A percentile compares a stretch with the other conserved stretches of the same genome.
Evolutionary conservation across 2,888 invertebrate genomes (phyloP).

Genomic region (Xylocampa areola): DNA sequence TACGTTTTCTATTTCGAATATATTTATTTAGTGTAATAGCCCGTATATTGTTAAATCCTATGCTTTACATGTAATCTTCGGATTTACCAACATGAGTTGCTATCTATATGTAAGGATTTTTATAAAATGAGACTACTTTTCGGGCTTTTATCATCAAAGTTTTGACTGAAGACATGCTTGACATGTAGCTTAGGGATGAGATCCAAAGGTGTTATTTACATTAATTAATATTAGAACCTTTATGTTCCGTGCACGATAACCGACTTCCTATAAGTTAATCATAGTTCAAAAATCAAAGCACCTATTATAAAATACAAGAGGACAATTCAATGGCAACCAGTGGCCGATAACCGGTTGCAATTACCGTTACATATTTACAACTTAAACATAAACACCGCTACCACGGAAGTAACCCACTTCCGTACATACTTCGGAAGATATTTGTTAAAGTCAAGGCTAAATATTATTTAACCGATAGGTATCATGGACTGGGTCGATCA

Average conservation of each 20-base stretch:
- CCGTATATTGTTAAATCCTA: too few relatives aligned
- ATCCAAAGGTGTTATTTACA: not conserved
- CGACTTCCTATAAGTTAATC: constrained; percentile 48
- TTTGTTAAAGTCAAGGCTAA: constrained; percentile 68
- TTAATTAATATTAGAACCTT: constrained; percentile 1
- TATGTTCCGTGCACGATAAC: constrained; percentile 14
- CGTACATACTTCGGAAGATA: constrained; percentile 73
- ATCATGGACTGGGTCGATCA: not conserved
- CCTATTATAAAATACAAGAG: constrained; percentile 58
- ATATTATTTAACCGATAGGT: constrained; percentile 55
- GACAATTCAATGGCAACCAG: constrained; percentile 69
- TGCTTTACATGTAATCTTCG: too few relatives aligned
- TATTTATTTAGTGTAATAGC: too few relatives aligned
- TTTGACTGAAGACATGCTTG: too few relatives aligned
- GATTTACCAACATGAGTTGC: too few relatives aligned
- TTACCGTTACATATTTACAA: constrained; percentile 54
- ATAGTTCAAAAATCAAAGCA: constrained; percentile 60
- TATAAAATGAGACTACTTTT: too few relatives aligned
- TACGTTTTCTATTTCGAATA: too few relatives aligned
- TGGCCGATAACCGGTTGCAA: constrained; percentile 64
- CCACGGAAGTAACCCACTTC: constrained; percentile 69
- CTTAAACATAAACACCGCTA: constrained; percentile 53
- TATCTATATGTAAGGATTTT: too few relatives aligned
- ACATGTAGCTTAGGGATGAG: too few relatives aligned
- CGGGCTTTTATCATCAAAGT: too few relatives aligned